Evolutionary conservation across 35 echinoderm and acorn worm species (phyloP).

Genomic region (Strongylocentrotus purpuratus): DNA sequence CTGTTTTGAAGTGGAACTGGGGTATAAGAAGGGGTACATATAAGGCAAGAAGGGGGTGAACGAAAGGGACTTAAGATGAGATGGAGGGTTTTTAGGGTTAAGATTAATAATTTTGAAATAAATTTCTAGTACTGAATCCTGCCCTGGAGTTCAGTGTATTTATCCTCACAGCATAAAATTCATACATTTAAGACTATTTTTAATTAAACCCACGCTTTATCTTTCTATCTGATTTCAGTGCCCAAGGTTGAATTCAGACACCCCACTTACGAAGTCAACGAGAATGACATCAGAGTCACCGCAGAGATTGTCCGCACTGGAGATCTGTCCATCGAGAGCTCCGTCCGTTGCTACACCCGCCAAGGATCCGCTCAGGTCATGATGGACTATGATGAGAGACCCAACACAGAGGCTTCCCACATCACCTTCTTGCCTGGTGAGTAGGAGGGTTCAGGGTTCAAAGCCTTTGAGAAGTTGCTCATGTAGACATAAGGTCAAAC

Average conservation of each 20-base stretch:
- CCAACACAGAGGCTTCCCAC: constrained; percentile 75
- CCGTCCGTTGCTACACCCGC: constrained; percentile 85
- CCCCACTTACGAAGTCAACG: constrained; percentile 73
- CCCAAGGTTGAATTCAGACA: constrained; percentile 96
- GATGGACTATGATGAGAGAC: constrained; percentile 91
- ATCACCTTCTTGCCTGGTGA: constrained; percentile 94
- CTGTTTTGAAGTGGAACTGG: not conserved
- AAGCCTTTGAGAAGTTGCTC: not conserved
- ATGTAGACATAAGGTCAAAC: not conserved
- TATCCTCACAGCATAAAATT: not conserved
- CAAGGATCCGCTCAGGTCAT: constrained; percentile 96
- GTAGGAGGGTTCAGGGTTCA: not conserved
- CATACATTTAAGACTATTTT: not conserved
- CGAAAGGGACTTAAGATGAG: not conserved
- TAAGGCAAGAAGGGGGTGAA: not conserved
- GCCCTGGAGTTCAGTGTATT: not conserved
- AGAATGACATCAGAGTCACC: constrained; percentile 82
- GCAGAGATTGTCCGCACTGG: constrained; percentile 81
- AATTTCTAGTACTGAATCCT: not conserved
- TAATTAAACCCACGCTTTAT: not conserved
- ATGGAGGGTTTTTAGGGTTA: no score
- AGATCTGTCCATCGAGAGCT: constrained; percentile 76
- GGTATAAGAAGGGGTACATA: not conserved
- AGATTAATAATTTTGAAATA: not conserved
- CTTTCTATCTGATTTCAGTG: constrained; percentile 67